Conservation (phyloP, 2,888 invertebrate genomes). For the Argyresthia goedartella region DNA sequence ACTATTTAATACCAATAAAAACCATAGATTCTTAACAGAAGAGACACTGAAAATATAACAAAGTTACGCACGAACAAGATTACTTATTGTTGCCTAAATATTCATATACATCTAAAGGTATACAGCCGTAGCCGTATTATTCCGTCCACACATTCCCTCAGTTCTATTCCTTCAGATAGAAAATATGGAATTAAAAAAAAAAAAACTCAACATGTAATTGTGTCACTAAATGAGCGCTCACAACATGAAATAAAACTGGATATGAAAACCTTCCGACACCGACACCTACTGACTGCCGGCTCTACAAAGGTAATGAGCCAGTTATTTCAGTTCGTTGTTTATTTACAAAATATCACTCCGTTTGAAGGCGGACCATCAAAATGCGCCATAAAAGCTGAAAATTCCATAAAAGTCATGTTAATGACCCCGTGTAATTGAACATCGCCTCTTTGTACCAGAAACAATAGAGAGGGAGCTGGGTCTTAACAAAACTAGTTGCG, state of each 20-base stretch:
- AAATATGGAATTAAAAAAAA: too few species aligned
- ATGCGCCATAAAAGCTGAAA: conserved; percentile 64
- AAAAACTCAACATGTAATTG: neutral
- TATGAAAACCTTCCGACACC: conserved; percentile 38
- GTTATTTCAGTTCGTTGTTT: conserved; percentile 69
- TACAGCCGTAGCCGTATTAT: too few species aligned
- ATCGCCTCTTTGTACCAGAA: conserved; percentile 59
- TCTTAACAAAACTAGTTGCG: neutral
- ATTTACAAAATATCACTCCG: conserved; percentile 71
- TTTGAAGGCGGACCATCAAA: conserved; percentile 72
- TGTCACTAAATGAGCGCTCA: neutral
- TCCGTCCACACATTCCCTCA: too few species aligned
- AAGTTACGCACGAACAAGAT: too few species aligned
- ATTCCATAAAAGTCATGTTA: conserved; percentile 71
- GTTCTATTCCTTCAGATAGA: too few species aligned
- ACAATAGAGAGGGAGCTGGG: conserved; percentile 52
- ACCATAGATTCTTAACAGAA: too few species aligned
- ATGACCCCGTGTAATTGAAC: conserved; percentile 64
- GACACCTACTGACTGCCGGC: conserved; percentile 52
- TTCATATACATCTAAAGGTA: too few species aligned
- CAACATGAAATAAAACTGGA: conserved; percentile 8
- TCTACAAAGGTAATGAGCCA: conserved; percentile 65
- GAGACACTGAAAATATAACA: too few species aligned
- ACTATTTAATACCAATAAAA: too few species aligned
- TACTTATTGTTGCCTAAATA: too few species aligned